Percentiles rank a stretch among this genome's conserved stretches.
These are phyloP conservation scores for Corticium candelabrum DNA, from an alignment of 37 sponge, comb jelly and placozoan genomes.

Conservation along the genomic window DNA sequence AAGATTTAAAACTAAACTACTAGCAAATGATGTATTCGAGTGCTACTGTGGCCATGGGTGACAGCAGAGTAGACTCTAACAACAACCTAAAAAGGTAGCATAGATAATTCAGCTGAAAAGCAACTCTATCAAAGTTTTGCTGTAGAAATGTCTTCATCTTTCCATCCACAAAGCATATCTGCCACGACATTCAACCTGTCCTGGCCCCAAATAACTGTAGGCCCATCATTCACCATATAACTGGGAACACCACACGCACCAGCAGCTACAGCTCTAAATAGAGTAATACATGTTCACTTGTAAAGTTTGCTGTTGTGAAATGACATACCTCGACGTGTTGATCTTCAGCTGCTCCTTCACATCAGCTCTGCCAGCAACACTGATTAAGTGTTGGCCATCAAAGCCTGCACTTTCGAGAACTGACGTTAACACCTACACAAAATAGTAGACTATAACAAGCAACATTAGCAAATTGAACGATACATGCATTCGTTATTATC, in stretches of 20 bases:
- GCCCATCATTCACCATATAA: constrained; percentile 72
- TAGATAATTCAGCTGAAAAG: too few species aligned
- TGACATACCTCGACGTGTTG: constrained; percentile 39
- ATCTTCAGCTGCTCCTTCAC: constrained; percentile 35
- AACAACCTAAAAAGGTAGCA: too few species aligned
- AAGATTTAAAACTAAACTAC: too few species aligned
- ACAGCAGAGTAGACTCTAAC: too few species aligned
- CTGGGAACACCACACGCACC: constrained; percentile 79
- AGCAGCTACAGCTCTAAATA: constrained; percentile 50
- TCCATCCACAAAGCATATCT: constrained; percentile 88
- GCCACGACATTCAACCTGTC: constrained; percentile 78
- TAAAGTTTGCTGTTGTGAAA: not conserved
- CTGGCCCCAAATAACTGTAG: constrained; percentile 68
- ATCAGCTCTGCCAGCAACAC: constrained; percentile 11
- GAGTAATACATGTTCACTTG: not conserved
- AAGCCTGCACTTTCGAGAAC: constrained; percentile 43
- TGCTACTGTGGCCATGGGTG: too few species aligned
- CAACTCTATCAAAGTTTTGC: not conserved
- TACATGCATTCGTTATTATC: too few species aligned
- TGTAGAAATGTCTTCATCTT: constrained; percentile 7
- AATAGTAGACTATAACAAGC: too few species aligned
- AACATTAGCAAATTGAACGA: too few species aligned
- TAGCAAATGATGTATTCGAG: too few species aligned
- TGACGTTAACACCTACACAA: constrained; percentile 27
- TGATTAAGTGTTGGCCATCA: constrained; percentile 23